Conservation (phyloP, 2,797 vertebrate species). For the Notamacropus eugenii region DNA sequence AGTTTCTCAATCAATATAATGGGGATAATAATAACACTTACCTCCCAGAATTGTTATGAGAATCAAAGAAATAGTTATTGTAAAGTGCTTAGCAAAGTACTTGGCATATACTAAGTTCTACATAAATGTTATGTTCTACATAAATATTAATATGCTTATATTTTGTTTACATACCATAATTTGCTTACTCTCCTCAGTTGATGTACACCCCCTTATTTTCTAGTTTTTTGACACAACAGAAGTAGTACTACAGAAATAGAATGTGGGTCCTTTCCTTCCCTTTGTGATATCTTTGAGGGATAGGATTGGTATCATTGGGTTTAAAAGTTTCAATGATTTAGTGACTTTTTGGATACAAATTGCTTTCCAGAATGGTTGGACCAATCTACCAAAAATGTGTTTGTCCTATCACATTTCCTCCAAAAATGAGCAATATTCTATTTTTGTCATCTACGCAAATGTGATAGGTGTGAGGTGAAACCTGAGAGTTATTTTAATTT, state of each 20-base stretch:
- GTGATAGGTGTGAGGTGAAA: not conserved
- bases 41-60: not conserved
- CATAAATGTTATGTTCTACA: too few species aligned
- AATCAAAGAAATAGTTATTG: not conserved
- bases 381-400: not conserved
- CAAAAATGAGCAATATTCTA: not conserved
- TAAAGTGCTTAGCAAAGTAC: not conserved
- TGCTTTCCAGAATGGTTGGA: not conserved
- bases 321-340: not conserved
- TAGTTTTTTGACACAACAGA: not conserved
- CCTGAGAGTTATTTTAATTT: not conserved
- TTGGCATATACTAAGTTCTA: not conserved
- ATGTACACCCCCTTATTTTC: not conserved
- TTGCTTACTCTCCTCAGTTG: not conserved
- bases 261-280: not conserved
- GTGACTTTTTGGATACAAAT: not conserved
- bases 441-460: not conserved
- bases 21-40: not conserved
- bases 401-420: not conserved
- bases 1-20: not conserved
- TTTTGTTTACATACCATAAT: too few species aligned
- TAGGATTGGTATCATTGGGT: not conserved
- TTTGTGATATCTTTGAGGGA: not conserved
- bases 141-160: not conserved
- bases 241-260: not conserved